phyloP scores from a whole-genome alignment of 2,113 vertebrate genomes.

The Boulengeromyrus knoepffleri region DNA sequence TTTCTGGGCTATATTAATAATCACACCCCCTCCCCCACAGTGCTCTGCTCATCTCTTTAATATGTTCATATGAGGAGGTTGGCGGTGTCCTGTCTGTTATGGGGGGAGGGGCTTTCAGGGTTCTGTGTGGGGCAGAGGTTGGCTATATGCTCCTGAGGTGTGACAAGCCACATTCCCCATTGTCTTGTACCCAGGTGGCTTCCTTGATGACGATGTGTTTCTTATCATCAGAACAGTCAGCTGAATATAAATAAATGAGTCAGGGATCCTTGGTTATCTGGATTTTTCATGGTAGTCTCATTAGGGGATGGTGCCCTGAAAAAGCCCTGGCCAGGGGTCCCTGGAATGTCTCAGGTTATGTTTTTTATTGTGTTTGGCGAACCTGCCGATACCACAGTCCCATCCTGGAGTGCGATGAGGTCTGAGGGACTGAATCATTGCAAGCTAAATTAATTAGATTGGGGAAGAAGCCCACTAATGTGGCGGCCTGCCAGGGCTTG shows the following conservation, averaged over 20 bases:
- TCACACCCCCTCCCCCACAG: background rate
- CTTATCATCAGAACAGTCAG: background rate
- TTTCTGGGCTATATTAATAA: background rate
- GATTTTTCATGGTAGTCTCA: background rate
- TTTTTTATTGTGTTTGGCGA: background rate
- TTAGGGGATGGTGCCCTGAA: background rate
- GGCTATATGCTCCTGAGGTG: background rate
- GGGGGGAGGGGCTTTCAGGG: background rate
- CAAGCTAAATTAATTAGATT: background rate
- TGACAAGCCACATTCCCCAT: background rate
- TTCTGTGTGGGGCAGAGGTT: background rate
- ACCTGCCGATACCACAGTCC: background rate
- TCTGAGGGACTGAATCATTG: background rate
- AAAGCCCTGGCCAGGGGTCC: background rate
- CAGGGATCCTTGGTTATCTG: background rate
- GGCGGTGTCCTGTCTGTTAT: background rate
- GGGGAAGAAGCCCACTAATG: background rate
- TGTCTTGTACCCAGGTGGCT: background rate
- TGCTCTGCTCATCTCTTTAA: background rate
- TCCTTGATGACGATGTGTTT: background rate
- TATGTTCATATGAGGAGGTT: background rate
- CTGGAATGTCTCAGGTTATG: background rate
- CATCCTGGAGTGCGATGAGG: background rate
- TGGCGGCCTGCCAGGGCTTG: background rate
- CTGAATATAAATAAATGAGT: background rate